Evolutionary conservation across 2,113 vertebrate species (phyloP).

Genomic region (Bos javanicus): DNA sequence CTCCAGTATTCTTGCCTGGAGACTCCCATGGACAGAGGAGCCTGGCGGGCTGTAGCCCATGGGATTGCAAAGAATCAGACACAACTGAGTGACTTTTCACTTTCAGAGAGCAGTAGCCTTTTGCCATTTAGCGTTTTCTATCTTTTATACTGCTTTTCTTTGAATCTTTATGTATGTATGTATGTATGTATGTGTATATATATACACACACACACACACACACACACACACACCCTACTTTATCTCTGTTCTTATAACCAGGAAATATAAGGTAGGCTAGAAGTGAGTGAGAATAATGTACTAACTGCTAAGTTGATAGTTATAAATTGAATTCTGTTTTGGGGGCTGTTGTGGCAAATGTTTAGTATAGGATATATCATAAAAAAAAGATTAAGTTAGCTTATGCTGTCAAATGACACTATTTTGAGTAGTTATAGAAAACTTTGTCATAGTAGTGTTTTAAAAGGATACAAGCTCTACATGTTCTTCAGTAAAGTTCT

Average conservation of each 20-base stretch:
- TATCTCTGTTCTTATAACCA: neutral
- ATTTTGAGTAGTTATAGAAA: neutral
- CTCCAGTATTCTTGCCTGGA: neutral
- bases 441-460: neutral
- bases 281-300: neutral
- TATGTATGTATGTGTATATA: accelerated
- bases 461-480: neutral
- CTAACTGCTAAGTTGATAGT: neutral
- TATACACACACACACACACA: accelerated
- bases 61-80: neutral
- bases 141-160: neutral
- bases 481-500: conserved; percentile 20
- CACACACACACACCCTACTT: neutral
- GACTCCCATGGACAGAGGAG: neutral
- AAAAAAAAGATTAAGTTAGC: neutral
- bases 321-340: neutral
- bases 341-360: neutral
- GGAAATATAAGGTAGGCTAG: neutral
- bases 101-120: neutral
- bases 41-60: neutral
- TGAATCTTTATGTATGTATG: neutral
- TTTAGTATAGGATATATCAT: neutral
- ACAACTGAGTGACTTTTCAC: neutral
- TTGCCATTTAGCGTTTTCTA: neutral
- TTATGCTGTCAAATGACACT: neutral